These are phyloP conservation scores for Diadegma fenestrale DNA, from an alignment of 2,888 invertebrate genomes.

Conservation along the genomic window DNA sequence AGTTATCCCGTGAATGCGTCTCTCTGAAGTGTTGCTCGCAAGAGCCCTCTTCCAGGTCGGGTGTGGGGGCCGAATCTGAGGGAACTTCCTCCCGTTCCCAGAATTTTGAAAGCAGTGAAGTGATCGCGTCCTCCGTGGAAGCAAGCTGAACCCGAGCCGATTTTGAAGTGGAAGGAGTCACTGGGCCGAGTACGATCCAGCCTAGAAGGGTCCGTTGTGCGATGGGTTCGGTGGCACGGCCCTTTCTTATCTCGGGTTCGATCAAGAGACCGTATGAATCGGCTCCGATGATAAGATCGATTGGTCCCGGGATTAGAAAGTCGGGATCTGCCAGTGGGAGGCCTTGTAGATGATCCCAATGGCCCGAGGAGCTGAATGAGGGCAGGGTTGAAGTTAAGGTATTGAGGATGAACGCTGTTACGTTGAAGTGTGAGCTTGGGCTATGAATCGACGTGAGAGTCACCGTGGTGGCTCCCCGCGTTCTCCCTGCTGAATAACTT, in stretches of 20 bases:
- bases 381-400: no score
- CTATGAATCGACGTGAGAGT: not conserved
- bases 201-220: slow-evolving; percentile 20
- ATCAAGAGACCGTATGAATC: slow-evolving; percentile 13
- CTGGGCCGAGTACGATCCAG: slow-evolving; percentile 28
- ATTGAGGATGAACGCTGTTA: not conserved
- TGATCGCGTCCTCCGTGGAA: not conserved
- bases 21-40: slow-evolving; percentile 20
- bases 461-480: slow-evolving; percentile 20
- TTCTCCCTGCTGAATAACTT: not conserved
- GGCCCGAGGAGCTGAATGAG: not conserved
- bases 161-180: not conserved
- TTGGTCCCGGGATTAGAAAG: slow-evolving; percentile 16
- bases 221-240: not conserved
- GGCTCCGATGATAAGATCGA: slow-evolving; percentile 18
- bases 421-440: not conserved
- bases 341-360: slow-evolving; percentile 13
- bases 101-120: slow-evolving; percentile 3
- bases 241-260: slow-evolving; percentile 18
- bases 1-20: not conserved
- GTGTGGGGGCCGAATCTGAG: no score
- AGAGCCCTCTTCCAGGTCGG: not conserved
- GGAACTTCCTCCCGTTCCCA: slow-evolving; percentile 29
- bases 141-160: slow-evolving; percentile 5
- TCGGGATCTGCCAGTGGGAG: slow-evolving; percentile 25